These are phyloP conservation scores for Muricea muricata DNA, from an alignment of 92 coral and sea anemone genomes.

Conservation along the genomic window DNA sequence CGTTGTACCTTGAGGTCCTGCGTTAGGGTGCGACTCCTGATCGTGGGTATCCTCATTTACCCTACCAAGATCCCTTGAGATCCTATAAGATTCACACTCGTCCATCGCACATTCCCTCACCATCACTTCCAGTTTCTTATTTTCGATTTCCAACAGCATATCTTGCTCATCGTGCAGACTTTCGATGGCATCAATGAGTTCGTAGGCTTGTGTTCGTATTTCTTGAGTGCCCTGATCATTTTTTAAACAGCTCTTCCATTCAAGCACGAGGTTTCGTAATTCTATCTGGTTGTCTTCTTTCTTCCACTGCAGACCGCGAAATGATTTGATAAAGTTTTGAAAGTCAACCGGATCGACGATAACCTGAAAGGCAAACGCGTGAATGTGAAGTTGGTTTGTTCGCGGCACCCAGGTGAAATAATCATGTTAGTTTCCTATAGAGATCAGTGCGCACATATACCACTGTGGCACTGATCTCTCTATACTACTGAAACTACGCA, in stretches of 20 bases:
- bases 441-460: too few species aligned
- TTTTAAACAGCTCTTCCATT: constrained; percentile 74
- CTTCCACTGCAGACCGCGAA: constrained; percentile 68
- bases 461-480: too few species aligned
- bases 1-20: too few species aligned
- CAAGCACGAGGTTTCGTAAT: constrained; percentile 80
- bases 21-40: not conserved
- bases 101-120: not conserved
- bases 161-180: constrained; percentile 76
- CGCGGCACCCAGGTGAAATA: too few species aligned
- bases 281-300: constrained; percentile 85
- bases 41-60: not conserved
- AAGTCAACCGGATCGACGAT: constrained; percentile 34
- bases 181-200: constrained; percentile 70
- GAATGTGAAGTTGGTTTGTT: too few species aligned
- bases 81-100: not conserved
- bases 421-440: too few species aligned
- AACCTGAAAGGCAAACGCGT: not conserved
- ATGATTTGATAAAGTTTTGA: constrained; percentile 55
- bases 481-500: too few species aligned
- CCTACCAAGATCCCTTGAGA: not conserved
- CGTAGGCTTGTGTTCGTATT: constrained; percentile 70
- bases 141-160: constrained; percentile 76
- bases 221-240: constrained; percentile 65
- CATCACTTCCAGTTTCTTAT: constrained; percentile 42